Conservation (phyloP, 2,888 invertebrate genomes). For the Molorchus minor region DNA sequence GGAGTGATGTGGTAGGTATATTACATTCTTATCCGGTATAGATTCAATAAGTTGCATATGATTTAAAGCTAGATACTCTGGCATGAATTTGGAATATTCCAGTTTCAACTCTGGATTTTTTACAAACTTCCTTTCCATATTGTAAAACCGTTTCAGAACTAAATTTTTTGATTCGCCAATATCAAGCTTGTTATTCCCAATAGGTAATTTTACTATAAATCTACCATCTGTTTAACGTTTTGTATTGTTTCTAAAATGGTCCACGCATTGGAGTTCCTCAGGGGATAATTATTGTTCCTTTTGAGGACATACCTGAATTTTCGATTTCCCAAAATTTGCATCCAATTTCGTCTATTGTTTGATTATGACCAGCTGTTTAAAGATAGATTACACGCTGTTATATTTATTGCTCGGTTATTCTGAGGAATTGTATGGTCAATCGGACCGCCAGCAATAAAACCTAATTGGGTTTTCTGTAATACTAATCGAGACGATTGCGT, state of each 20-base stretch:
- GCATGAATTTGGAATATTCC: conserved; percentile 26
- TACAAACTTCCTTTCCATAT: neutral
- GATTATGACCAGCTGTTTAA: neutral
- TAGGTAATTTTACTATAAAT: neutral
- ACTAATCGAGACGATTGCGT: neutral
- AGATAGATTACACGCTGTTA: neutral
- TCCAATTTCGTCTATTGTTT: neutral
- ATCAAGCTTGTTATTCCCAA: neutral
- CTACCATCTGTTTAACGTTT: neutral
- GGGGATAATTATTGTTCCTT: neutral
- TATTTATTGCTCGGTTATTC: neutral
- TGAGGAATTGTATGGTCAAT: too few species aligned
- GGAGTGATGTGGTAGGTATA: conserved; percentile 36
- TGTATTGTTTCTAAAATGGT: neutral
- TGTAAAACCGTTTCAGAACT: conserved; percentile 10
- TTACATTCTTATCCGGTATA: too few species aligned
- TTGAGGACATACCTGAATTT: neutral
- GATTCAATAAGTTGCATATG: neutral
- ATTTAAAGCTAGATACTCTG: conserved; percentile 27
- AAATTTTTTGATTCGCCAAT: conserved; percentile 3
- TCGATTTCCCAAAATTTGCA: neutral
- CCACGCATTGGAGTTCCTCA: neutral
- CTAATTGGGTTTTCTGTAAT: too few species aligned
- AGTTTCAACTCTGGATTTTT: conserved; percentile 2
- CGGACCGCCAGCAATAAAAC: conserved; percentile 5